These are phyloP conservation scores for Apis dorsata DNA, from an alignment of 1,140 invertebrate genomes.

Conservation along the genomic window DNA sequence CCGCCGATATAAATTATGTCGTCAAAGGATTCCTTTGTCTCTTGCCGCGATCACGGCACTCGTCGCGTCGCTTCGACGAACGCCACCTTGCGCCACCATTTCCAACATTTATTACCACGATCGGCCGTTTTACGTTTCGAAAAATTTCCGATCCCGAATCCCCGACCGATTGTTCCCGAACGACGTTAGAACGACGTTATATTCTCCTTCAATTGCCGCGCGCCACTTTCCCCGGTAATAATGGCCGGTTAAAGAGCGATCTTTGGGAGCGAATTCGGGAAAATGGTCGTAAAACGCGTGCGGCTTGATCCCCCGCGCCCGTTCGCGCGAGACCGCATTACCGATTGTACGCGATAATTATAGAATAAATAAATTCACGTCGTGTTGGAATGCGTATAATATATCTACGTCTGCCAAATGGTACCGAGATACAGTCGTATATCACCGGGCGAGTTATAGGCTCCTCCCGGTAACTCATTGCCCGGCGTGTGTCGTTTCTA, in stretches of 20 bases:
- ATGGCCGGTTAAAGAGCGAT: conserved; percentile 32
- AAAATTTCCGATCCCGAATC: no score
- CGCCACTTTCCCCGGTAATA: background rate
- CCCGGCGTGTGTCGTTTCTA: conserved; percentile 68
- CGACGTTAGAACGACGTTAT: no score
- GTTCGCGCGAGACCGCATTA: conserved; percentile 71
- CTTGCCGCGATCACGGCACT: background rate
- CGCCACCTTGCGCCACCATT: no score
- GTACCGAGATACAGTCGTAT: conserved; percentile 80
- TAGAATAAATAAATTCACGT: conserved; percentile 81
- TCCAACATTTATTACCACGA: no score
- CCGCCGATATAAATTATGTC: conserved; percentile 3
- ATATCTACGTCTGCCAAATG: conserved; percentile 81
- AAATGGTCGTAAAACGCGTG: conserved; percentile 55
- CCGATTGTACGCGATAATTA: conserved; percentile 80
- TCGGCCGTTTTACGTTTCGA: no score
- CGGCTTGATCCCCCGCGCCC: conserved; percentile 37
- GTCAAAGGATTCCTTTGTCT: background rate
- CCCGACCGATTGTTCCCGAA: no score
- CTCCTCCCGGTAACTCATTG: conserved; percentile 79
- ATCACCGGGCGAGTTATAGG: conserved; percentile 80
- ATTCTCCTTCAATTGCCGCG: no score
- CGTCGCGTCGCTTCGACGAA: background rate
- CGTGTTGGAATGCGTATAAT: conserved; percentile 78
- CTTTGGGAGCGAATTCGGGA: conserved; percentile 42